Conservation (phyloP, 2,113 vertebrate species). For the Helogale parvula region DNA sequence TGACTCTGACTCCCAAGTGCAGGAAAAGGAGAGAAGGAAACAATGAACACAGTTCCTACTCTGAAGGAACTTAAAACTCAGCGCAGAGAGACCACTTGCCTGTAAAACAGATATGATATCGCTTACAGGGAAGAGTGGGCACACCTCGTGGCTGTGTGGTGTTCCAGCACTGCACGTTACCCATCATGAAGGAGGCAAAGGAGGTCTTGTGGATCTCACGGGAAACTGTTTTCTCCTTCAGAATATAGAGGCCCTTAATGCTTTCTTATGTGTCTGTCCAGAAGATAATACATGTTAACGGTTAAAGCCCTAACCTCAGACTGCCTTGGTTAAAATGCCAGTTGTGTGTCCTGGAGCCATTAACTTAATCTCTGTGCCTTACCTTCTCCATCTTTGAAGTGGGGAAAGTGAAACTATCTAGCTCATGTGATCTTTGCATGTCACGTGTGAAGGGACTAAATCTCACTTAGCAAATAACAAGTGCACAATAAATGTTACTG, state of each 20-base stretch:
- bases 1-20: not conserved
- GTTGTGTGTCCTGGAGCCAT: not conserved
- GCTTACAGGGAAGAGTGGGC: not conserved
- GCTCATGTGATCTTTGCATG: not conserved
- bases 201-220: not conserved
- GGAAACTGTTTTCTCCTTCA: not conserved
- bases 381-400: conserved; percentile 30
- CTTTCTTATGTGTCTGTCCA: not conserved
- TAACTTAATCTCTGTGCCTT: not conserved
- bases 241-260: not conserved
- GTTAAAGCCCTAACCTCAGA: not conserved
- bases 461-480: not conserved
- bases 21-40: not conserved
- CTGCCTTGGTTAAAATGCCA: not conserved
- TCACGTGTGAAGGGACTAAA: not conserved
- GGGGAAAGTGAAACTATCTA: not conserved
- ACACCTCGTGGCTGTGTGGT: rapidly evolving
- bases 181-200: not conserved
- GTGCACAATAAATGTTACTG: not conserved
- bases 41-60: not conserved
- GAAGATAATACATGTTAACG: not conserved
- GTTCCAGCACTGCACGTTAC: not conserved
- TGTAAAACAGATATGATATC: not conserved
- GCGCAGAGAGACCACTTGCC: not conserved
- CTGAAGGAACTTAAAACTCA: not conserved